Evolutionary conservation across 2,113 vertebrate genomes (phyloP).

Genomic region (Oplegnathus fasciatus): DNA sequence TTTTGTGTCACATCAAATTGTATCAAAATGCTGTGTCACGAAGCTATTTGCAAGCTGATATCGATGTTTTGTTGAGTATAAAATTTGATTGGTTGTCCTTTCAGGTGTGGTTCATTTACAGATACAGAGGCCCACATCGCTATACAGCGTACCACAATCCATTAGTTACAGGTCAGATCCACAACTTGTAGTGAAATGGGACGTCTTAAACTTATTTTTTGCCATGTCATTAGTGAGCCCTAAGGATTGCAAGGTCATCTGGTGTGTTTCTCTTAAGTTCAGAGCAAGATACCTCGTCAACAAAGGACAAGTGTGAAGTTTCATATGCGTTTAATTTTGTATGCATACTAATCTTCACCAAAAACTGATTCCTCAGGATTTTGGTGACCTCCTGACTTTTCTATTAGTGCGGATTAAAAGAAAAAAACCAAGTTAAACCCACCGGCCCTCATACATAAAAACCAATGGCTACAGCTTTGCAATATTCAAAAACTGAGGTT

Average conservation of each 20-base stretch:
- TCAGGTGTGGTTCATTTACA: not conserved
- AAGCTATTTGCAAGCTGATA: not conserved
- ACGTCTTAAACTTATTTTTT: not conserved
- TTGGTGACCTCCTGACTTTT: not conserved
- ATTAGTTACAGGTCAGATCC: not conserved
- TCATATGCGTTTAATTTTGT: not conserved
- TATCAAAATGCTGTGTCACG: not conserved
- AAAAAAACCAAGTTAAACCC: not conserved
- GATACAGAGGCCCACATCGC: not conserved
- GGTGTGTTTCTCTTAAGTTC: not conserved
- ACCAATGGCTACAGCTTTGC: not conserved
- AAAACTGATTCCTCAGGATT: not conserved
- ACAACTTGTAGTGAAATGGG: not conserved
- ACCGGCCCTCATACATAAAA: not conserved
- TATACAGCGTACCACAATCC: not conserved
- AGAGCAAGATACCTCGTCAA: not conserved
- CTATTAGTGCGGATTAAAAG: not conserved
- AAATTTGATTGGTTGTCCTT: not conserved
- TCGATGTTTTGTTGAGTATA: not conserved
- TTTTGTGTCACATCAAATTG: not conserved
- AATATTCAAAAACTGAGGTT: not conserved
- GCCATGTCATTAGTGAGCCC: not conserved
- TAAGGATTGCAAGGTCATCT: not conserved
- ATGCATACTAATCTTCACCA: not conserved
- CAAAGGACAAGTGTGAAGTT: not conserved